Evolutionary conservation across 1,140 invertebrate species (phyloP), one percentile per base, ranked within the genome.

Genomic region (Eumaeus atala): DNA sequence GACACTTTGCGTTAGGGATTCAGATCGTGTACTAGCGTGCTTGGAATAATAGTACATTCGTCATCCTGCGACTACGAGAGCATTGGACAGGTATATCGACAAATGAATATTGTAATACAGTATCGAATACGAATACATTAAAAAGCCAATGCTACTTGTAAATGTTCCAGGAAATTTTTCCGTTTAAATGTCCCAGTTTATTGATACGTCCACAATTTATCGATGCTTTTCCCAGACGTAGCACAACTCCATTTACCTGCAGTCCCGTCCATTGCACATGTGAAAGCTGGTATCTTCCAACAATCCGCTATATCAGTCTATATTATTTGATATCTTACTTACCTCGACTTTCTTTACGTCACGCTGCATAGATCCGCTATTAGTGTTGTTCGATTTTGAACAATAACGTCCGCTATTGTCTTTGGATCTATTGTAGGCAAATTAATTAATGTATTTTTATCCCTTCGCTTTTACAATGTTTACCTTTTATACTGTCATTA

Each of bases 261-360:
- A 16, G 40, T 42, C 42, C 44, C 33, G 21, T 33, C 51, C 51
- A 40, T 44, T 44, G 51, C 51, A 44, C 28, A 44, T 37, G 51
- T 40, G 51, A 52, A 52, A 52, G 50, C 50, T 52, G 37, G 11
- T 33, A 42, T 34, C 37, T 42, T 52, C 40, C 12, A 9, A 33
- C 37, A 18, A 51, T 51, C 35, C 33, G n/a, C 40, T 18, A 37
- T 40, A 52, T 52, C 37, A 51, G 37, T 40, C 38, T 38, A 28
- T 52, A 38, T 40, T 52, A 42, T 44, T 44, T 16, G 14, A 3
- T 9, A 9, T 16, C 17, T 9, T 44, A 14, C 9, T 12, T 44
- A 16, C 40, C 40, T 44, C 16, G 14, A 40, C 40, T 44, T 44
- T 44, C 40, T 44, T 44, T 16, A 14, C 40, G 14, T 44, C 12